These are phyloP conservation scores for Stegodyphus dumicola DNA, from an alignment of 1,140 invertebrate species.

Conservation along the genomic window DNA sequence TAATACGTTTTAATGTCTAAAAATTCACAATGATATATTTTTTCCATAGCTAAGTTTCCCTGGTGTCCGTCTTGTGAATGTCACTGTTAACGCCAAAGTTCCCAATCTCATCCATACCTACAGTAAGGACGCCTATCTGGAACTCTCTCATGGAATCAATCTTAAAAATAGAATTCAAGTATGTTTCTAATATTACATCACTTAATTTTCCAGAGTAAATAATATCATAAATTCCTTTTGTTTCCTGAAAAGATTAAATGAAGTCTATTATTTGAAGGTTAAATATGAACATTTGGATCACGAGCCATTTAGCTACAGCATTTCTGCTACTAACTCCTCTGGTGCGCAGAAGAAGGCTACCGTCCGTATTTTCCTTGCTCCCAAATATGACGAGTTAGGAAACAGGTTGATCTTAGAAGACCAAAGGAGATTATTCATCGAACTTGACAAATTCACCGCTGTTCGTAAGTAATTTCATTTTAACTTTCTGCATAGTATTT, in stretches of 20 bases:
- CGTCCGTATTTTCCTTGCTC: slow-evolving; percentile 33
- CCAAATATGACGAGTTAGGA: slow-evolving; percentile 36
- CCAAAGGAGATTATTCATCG: slow-evolving; percentile 62
- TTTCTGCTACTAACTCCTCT: slow-evolving; percentile 71
- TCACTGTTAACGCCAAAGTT: slow-evolving; percentile 40
- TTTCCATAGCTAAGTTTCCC: slow-evolving; percentile 22
- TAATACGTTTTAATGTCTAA: too few relatives aligned
- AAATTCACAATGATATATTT: neutral
- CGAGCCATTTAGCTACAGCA: slow-evolving; percentile 34
- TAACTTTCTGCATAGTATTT: too few relatives aligned
- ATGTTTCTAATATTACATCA: neutral
- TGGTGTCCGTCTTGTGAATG: slow-evolving; percentile 22
- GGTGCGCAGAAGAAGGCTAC: slow-evolving; percentile 65
- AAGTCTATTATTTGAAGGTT: slow-evolving; percentile 8
- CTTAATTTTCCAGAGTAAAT: neutral
- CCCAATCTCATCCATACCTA: slow-evolving; percentile 42
- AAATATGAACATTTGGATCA: slow-evolving; percentile 63
- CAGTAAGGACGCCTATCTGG: slow-evolving; percentile 35
- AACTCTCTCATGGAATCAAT: slow-evolving; percentile 51
- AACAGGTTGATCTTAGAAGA: slow-evolving; percentile 11
- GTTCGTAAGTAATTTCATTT: slow-evolving; percentile 48
- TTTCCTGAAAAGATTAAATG: neutral
- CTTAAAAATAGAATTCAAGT: slow-evolving; percentile 42
- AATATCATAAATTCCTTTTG: neutral
- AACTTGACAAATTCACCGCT: slow-evolving; percentile 44